phyloP scores from a whole-genome alignment of 2,888 invertebrate genomes.

The Drosophila greeni region DNA sequence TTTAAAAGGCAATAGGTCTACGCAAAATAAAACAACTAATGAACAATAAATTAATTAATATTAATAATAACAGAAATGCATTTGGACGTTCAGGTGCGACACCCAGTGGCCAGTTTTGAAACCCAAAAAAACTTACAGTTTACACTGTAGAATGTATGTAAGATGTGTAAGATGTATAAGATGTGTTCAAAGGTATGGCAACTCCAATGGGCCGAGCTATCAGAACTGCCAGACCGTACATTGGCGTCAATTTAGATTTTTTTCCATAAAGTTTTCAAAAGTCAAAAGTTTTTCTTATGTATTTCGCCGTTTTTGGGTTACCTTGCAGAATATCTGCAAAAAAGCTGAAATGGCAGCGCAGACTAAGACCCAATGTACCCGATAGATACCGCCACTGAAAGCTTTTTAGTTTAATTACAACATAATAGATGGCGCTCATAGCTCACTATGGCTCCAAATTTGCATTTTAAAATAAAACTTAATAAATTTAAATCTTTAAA shows the following conservation, averaged over 20 bases:
- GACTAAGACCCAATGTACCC: fast-evolving
- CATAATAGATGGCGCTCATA: neutral
- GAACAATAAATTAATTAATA: too few species aligned
- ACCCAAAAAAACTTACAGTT: neutral
- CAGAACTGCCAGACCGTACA: too few species aligned
- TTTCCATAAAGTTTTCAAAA: too few species aligned
- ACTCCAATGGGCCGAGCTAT: too few species aligned
- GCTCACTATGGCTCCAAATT: neutral
- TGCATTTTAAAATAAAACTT: neutral
- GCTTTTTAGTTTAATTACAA: neutral
- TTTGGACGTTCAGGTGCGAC: neutral
- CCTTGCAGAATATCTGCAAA: neutral
- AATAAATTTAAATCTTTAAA: neutral
- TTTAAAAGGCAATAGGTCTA: too few species aligned
- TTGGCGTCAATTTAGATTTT: too few species aligned
- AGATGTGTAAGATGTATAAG: too few species aligned
- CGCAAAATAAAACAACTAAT: too few species aligned
- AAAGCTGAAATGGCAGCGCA: neutral
- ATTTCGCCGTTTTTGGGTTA: neutral
- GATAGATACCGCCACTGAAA: neutral
- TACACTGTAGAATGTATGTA: too few species aligned
- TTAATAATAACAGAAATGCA: too few species aligned
- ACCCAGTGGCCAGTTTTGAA: neutral
- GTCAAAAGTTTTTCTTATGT: too few species aligned
- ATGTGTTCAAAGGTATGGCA: too few species aligned